phyloP scores from a whole-genome alignment of 1,140 invertebrate species.

The Lordiphosa mommai region DNA sequence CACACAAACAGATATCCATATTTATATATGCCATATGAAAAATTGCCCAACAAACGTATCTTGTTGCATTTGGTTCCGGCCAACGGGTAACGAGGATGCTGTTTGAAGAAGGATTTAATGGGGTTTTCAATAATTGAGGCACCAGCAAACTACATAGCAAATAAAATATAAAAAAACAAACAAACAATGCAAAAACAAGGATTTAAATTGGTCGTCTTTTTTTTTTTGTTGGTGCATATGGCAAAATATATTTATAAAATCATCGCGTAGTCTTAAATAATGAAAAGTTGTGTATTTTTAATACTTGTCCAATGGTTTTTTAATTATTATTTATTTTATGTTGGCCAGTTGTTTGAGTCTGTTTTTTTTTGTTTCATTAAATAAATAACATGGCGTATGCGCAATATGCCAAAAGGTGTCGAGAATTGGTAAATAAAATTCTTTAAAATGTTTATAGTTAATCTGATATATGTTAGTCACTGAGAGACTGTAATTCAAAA shows the following conservation, averaged over 20 bases:
- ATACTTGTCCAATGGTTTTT: constrained; percentile 19
- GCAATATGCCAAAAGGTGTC: constrained; percentile 18
- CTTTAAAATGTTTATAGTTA: too few species aligned
- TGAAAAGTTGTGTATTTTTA: constrained; percentile 17
- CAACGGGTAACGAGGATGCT: constrained; percentile 7
- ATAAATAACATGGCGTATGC: constrained; percentile 1
- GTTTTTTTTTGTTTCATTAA: background rate
- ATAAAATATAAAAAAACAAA: too few species aligned
- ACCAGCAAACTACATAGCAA: background rate
- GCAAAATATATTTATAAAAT: constrained; percentile 14
- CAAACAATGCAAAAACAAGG: background rate
- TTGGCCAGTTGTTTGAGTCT: background rate
- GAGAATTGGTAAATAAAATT: constrained; percentile 18
- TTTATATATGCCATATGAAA: constrained; percentile 30
- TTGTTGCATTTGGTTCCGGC: constrained; percentile 37
- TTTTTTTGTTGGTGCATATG: background rate
- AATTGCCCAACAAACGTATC: constrained; percentile 45
- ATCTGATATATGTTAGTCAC: too few species aligned
- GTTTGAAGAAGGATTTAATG: constrained; percentile 1
- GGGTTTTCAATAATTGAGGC: constrained; percentile 41
- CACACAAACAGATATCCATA: constrained; percentile 12
- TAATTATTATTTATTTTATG: constrained; percentile 14
- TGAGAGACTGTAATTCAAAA: too few species aligned
- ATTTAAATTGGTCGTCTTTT: constrained; percentile 6
- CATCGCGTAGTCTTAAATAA: constrained; percentile 35